These are phyloP conservation scores for Megaustenia siamemsis DNA, from an alignment of 2,888 invertebrate genomes.

Conservation along the genomic window DNA sequence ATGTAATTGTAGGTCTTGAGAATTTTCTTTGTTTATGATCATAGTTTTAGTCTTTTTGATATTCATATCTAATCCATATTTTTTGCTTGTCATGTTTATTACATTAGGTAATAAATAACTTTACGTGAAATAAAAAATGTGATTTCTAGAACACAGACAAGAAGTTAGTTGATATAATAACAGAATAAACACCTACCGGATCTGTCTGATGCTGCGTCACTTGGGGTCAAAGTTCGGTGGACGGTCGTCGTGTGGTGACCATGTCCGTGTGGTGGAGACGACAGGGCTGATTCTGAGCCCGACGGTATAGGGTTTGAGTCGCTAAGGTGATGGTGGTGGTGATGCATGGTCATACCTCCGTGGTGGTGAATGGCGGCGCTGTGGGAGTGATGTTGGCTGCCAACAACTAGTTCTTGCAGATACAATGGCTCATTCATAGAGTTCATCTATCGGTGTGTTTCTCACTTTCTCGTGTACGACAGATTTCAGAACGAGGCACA, in stretches of 20 bases:
- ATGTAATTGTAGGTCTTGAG: too few relatives aligned
- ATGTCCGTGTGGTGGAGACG: conserved; percentile 57
- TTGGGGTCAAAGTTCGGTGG: conserved; percentile 61
- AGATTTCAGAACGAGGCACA: background rate
- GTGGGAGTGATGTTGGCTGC: conserved; percentile 42
- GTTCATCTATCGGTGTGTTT: conserved; percentile 73
- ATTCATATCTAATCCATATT: too few relatives aligned
- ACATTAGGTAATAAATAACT: too few relatives aligned
- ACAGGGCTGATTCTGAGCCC: conserved; percentile 55
- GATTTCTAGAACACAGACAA: too few relatives aligned
- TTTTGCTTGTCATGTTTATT: too few relatives aligned
- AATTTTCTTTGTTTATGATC: too few relatives aligned
- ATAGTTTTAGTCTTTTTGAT: too few relatives aligned
- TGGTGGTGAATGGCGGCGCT: conserved; percentile 24
- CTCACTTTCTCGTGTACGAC: background rate
- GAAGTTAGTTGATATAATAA: background rate
- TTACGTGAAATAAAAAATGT: too few relatives aligned
- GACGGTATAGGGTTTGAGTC: conserved; percentile 52
- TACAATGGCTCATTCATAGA: conserved; percentile 71
- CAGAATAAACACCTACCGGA: conserved; percentile 53
- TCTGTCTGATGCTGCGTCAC: conserved; percentile 63
- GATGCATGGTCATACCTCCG: conserved; percentile 64
- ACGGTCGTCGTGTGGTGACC: conserved; percentile 55
- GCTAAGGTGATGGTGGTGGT: conserved; percentile 55
- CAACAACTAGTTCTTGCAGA: conserved; percentile 69